Evolutionary conservation across 2,797 vertebrate species (phyloP), one percentile per base, ranked within the genome.

Genomic region (Peromyscus melanophrys): DNA sequence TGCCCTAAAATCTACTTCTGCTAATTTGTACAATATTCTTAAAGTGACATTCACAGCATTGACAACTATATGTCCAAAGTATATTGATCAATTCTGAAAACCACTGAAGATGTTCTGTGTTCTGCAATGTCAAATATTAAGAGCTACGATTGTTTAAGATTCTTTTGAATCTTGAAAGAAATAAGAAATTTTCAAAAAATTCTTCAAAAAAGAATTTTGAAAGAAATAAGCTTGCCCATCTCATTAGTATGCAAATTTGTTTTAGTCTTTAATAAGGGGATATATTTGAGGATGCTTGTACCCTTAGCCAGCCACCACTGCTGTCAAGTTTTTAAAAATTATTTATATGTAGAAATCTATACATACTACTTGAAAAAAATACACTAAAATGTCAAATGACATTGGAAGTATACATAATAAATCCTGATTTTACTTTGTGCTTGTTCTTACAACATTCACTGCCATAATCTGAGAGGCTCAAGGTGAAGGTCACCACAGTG

Each of bases 401-500:
- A 27, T 49, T 43, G 31, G 29, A 90, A 83, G 91, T 10, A 12
- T 13, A 87, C 37, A 59, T 6, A 14, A 31, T 7, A 63, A 31
- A 23, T 6, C 55, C 80, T 23, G 19, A 1, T 49, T 85, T 13
- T 25, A 23, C 65, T 37, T 73, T 49, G n/a, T 59, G 5, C 43
- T 59, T 83, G 12, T 5, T 71, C n/a, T 3, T 46, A 63, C 19
- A 21, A n/a, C 8, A 37, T 34, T 10, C 9, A 16, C 31, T 0
- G 13, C 49, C 6, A n/a, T 10, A 40, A 14, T 2, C 17, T 0
- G 8, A 37, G 16, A 84, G 7, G 21, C 49, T 77, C 37, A 52
- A 52, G 1, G 43, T 37, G 59, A 81, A 77, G 67, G 67, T 31
- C 12, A 40, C 0, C 3, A 9, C 19, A 4, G 0, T 11, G 11